phyloP scores from a whole-genome alignment of 92 coral and sea anemone genomes.

The Chrysogorgia sp. region DNA sequence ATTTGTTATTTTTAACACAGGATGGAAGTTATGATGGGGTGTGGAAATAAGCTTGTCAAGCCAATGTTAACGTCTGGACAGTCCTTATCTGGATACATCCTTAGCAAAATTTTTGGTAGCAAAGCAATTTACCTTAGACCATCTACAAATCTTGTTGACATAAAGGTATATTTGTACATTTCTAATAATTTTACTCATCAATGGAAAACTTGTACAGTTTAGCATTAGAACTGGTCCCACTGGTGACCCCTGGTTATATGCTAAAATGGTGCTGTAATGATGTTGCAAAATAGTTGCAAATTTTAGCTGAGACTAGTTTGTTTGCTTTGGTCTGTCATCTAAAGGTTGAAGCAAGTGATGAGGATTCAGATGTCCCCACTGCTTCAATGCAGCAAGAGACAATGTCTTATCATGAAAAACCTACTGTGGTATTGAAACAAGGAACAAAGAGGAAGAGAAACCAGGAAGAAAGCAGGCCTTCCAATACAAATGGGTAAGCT shows the following conservation, averaged over 20 bases:
- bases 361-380: conserved; percentile 16
- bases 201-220: conserved; percentile 7
- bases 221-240: conserved; percentile 1
- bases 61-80: conserved; percentile 17
- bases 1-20: conserved; percentile 6
- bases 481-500: conserved; percentile 1
- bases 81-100: conserved; percentile 15
- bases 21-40: conserved; percentile 24
- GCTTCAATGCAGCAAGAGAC: neutral
- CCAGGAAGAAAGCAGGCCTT: conserved; percentile 6
- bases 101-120: conserved; percentile 20
- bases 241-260: neutral
- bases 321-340: conserved; percentile 4
- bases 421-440: neutral
- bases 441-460: conserved; percentile 7
- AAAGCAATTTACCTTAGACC: conserved; percentile 22
- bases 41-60: conserved; percentile 34
- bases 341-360: conserved; percentile 21
- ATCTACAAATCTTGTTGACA: conserved; percentile 27
- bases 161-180: conserved; percentile 13
- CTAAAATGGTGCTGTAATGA: no score
- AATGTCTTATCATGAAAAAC: neutral
- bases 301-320: conserved; percentile 5
- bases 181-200: conserved; percentile 12
- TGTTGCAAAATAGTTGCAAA: no score